phyloP scores from a whole-genome alignment of 2,113 vertebrate genomes.

The Psittacara wagleri region DNA sequence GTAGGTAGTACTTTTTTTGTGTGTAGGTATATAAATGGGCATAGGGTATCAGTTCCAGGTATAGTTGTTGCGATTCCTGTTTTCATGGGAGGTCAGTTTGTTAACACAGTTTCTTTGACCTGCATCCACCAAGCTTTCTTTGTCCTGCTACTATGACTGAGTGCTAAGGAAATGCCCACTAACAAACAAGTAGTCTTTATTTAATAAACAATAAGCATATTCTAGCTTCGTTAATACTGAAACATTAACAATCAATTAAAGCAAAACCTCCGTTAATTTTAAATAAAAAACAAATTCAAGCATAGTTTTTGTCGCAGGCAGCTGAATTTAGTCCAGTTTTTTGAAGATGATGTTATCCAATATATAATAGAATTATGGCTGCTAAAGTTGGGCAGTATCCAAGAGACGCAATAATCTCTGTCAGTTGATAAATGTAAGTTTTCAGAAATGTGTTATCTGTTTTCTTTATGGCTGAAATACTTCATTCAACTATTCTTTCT shows the following conservation, averaged over 20 bases:
- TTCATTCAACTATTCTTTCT: not conserved
- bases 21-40: not conserved
- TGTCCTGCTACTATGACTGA: not conserved
- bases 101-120: not conserved
- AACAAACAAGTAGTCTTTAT: not conserved
- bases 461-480: not conserved
- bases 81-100: not conserved
- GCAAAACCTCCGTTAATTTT: not conserved
- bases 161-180: not conserved
- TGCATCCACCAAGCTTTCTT: not conserved
- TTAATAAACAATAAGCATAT: not conserved
- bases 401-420: not conserved
- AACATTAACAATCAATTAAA: not conserved
- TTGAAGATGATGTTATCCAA: not conserved
- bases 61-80: not conserved
- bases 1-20: not conserved
- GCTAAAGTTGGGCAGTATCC: not conserved
- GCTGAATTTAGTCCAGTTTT: not conserved
- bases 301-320: not conserved
- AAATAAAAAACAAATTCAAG: not conserved
- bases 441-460: not conserved
- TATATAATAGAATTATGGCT: not conserved
- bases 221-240: not conserved
- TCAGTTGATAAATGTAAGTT: not conserved
- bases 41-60: not conserved